Conservation (phyloP, 2,888 invertebrate genomes). For the Hirtodrosophila confusa region DNA sequence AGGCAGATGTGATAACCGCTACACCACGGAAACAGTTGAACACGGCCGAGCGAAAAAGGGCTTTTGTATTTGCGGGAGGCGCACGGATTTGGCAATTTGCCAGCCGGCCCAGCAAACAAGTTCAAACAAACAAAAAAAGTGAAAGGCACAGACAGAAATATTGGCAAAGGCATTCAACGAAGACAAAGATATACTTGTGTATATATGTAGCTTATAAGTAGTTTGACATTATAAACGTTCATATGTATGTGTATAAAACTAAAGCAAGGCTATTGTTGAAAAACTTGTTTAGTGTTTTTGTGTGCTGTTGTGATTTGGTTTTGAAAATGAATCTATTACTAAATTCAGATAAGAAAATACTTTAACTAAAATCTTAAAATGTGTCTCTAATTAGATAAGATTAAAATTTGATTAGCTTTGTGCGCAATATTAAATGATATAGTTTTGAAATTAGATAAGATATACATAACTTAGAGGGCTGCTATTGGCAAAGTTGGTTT, state of each 20-base stretch:
- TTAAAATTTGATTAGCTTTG: not conserved
- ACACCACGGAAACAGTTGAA: slow-evolving; percentile 83
- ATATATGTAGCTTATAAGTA: not conserved
- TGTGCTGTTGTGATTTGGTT: not conserved
- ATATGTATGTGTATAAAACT: not conserved
- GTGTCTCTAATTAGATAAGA: slow-evolving; percentile 8
- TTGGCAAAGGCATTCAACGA: slow-evolving; percentile 15
- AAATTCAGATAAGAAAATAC: not conserved
- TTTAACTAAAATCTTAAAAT: not conserved
- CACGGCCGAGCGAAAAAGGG: accelerated
- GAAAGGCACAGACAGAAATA: slow-evolving; percentile 25
- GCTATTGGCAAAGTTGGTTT: no score
- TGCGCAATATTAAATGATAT: not conserved
- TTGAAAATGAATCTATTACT: not conserved
- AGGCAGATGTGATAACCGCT: slow-evolving; percentile 85
- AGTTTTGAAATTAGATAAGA: no score
- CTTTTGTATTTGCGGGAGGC: slow-evolving; percentile 5
- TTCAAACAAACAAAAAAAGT: slow-evolving; percentile 36
- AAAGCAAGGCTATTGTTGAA: slow-evolving; percentile 1
- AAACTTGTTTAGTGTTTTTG: slow-evolving; percentile 22
- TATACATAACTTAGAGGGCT: no score
- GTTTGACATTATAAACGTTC: not conserved
- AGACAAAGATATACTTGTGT: slow-evolving; percentile 3
- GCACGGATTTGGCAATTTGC: slow-evolving; percentile 2
- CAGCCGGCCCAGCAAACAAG: slow-evolving; percentile 32